These are phyloP conservation scores for Trypoxylus dichotomus DNA, from an alignment of 1,140 invertebrate genomes.

Conservation along the genomic window DNA sequence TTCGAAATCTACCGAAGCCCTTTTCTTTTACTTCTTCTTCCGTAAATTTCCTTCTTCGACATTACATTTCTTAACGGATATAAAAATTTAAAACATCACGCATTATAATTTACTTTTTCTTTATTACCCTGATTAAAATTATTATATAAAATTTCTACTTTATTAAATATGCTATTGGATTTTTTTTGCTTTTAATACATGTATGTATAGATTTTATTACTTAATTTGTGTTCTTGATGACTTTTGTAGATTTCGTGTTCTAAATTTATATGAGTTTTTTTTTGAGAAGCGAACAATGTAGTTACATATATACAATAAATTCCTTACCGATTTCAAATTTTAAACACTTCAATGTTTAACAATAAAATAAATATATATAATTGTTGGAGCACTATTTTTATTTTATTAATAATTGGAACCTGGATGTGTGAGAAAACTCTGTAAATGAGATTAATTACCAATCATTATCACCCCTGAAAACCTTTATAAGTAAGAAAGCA, in stretches of 20 bases:
- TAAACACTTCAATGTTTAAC: constrained; percentile 17
- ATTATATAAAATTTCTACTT: not conserved
- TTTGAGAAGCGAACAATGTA: not conserved
- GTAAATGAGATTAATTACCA: too few relatives aligned
- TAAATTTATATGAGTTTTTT: constrained; percentile 9
- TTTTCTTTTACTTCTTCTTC: not conserved
- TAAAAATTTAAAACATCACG: not conserved
- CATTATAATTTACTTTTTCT: not conserved
- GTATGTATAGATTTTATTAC: too few relatives aligned
- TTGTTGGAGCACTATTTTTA: too few relatives aligned
- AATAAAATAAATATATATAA: too few relatives aligned
- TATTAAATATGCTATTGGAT: not conserved
- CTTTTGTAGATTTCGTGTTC: constrained; percentile 10
- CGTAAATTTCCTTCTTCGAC: not conserved
- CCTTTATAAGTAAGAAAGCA: too few relatives aligned
- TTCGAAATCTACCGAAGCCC: not conserved
- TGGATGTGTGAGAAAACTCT: too few relatives aligned
- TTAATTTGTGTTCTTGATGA: too few relatives aligned
- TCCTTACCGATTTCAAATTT: not conserved
- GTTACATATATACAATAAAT: not conserved
- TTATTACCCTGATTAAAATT: constrained; percentile 13
- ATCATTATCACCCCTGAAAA: too few relatives aligned
- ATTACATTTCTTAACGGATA: not conserved
- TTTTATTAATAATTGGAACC: too few relatives aligned
- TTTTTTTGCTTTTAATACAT: not conserved